Evolutionary conservation across 1,140 invertebrate species (phyloP).

Genomic region (Drosophila aff.): DNA sequence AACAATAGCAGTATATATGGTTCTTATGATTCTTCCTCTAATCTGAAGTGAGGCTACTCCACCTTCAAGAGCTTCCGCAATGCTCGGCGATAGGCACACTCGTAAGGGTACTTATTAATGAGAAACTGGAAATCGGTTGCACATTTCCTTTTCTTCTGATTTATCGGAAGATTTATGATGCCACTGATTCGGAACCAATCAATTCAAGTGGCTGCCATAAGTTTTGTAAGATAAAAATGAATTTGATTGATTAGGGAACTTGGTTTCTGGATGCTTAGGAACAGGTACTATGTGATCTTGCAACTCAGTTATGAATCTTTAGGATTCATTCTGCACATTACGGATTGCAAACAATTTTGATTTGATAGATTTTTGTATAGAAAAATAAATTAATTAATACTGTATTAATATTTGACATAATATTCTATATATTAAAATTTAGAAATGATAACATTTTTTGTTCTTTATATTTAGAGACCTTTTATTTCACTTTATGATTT

Average conservation of each 20-base stretch:
- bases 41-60: constrained; percentile 50
- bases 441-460: too few relatives aligned
- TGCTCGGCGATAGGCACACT: constrained; percentile 22
- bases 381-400: too few relatives aligned
- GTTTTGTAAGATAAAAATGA: constrained; percentile 4
- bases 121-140: constrained; percentile 10
- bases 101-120: constrained; percentile 26
- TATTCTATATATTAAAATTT: too few relatives aligned
- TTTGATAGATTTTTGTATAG: too few relatives aligned
- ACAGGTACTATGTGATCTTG: neutral
- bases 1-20: constrained; percentile 20
- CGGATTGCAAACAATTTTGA: too few relatives aligned
- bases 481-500: too few relatives aligned
- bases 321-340: too few relatives aligned
- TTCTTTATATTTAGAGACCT: too few relatives aligned
- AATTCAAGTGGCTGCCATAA: constrained; percentile 36
- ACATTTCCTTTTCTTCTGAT: constrained; percentile 13
- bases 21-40: constrained; percentile 16
- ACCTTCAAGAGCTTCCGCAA: constrained; percentile 27
- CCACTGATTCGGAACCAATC: constrained; percentile 15
- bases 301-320: neutral
- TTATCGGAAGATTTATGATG: constrained; percentile 31
- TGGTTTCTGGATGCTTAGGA: neutral
- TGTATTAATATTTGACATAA: too few relatives aligned
- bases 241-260: constrained; percentile 10